A percentile compares a stretch with the other conserved stretches of the same genome.
phyloP scores from a whole-genome alignment of 2,797 vertebrate species.

The Sternarchorhynchus goeldii region DNA sequence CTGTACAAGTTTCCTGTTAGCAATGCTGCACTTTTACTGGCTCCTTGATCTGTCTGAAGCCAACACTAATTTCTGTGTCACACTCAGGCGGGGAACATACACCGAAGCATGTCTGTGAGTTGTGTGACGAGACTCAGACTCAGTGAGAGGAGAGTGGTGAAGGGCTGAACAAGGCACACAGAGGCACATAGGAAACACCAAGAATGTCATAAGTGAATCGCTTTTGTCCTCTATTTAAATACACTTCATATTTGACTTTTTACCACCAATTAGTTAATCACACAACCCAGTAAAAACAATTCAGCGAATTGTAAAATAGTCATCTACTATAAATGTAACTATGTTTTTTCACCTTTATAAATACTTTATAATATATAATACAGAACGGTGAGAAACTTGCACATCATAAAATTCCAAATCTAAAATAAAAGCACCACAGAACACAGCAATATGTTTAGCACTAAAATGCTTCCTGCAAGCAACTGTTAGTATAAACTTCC shows the following conservation, averaged over 20 bases:
- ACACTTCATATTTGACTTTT: background rate
- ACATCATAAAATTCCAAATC: background rate
- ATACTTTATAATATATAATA: no score
- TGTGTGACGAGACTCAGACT: slow-evolving; percentile 21
- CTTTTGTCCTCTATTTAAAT: background rate
- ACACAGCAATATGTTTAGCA: background rate
- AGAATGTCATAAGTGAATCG: background rate
- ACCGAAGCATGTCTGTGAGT: slow-evolving; percentile 27
- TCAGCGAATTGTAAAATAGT: background rate
- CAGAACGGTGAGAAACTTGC: background rate
- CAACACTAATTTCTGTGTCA: slow-evolving; percentile 51
- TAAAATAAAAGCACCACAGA: background rate
- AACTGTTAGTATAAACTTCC: background rate
- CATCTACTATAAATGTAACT: no score
- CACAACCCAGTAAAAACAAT: background rate
- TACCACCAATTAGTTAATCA: background rate
- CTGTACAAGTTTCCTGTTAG: slow-evolving; percentile 29
- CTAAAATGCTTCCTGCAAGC: background rate
- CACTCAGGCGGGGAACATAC: slow-evolving; percentile 33
- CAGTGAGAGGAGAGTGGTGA: slow-evolving; percentile 23
- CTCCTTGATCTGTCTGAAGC: slow-evolving; percentile 48
- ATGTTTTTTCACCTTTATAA: no score
- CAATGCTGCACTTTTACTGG: slow-evolving; percentile 36
- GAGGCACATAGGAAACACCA: slow-evolving; percentile 7
- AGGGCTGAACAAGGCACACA: slow-evolving; percentile 22